phyloP scores from a whole-genome alignment of 2,113 vertebrate species.

The Scomber japonicus region DNA sequence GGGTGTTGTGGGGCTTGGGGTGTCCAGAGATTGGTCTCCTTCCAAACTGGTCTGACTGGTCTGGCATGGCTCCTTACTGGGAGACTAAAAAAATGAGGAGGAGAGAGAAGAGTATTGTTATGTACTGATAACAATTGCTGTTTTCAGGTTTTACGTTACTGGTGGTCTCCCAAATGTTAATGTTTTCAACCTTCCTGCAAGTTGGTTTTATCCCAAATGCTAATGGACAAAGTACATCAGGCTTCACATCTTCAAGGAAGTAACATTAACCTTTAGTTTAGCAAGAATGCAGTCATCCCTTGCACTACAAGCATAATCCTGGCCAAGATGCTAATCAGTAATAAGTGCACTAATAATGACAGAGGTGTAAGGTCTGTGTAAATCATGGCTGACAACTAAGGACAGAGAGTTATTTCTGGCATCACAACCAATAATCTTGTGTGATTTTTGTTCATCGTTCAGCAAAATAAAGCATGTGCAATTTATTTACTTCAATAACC shows the following conservation, averaged over 20 bases:
- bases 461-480: background rate
- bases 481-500: background rate
- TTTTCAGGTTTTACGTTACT: slow-evolving; percentile 8
- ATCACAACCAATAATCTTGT: background rate
- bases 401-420: background rate
- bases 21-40: slow-evolving; percentile 75
- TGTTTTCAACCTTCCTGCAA: slow-evolving; percentile 30
- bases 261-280: slow-evolving; percentile 17
- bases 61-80: slow-evolving; percentile 84
- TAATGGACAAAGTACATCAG: slow-evolving; percentile 20
- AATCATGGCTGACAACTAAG: slow-evolving; percentile 2
- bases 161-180: slow-evolving; percentile 32
- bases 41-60: slow-evolving; percentile 87
- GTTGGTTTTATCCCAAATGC: slow-evolving; percentile 30
- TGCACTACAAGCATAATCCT: background rate
- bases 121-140: background rate
- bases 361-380: background rate
- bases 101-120: slow-evolving; percentile 27
- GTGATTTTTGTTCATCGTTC: background rate
- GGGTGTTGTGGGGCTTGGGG: slow-evolving; percentile 49
- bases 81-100: slow-evolving; percentile 76
- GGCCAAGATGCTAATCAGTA: slow-evolving; percentile 14
- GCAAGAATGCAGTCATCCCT: slow-evolving; percentile 43
- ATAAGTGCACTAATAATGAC: slow-evolving; percentile 10
- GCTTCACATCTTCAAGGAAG: background rate